Percentiles rank a stretch among this genome's conserved stretches.
Conservation (phyloP, 2,797 vertebrate genomes). For the Pseudochirops cupreus region DNA sequence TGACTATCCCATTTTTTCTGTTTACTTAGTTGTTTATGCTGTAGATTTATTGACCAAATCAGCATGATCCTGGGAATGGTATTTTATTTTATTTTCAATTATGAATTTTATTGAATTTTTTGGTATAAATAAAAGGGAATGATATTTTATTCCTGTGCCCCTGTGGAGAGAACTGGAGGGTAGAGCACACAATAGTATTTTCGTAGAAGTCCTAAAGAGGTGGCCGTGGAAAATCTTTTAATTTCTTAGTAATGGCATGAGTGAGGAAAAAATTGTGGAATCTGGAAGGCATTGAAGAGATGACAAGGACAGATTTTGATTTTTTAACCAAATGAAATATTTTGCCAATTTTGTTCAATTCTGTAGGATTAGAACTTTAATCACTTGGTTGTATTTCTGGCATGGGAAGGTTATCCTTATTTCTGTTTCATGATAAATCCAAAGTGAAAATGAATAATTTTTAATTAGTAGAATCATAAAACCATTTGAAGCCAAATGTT, state of each 20-base stretch:
- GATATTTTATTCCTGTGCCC: constrained; percentile 6
- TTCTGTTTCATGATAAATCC: constrained; percentile 74
- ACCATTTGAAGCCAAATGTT: constrained; percentile 81
- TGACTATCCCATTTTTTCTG: constrained; percentile 61
- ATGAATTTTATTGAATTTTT: constrained; percentile 59
- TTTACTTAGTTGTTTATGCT: constrained; percentile 74
- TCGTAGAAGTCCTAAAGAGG: constrained; percentile 56
- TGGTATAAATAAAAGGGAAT: constrained; percentile 44
- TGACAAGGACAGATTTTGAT: constrained; percentile 79
- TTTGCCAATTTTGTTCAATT: constrained; percentile 80
- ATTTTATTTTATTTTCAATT: constrained; percentile 58
- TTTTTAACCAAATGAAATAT: constrained; percentile 81
- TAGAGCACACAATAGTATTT: constrained; percentile 28
- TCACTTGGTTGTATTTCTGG: constrained; percentile 84
- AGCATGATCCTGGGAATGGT: constrained; percentile 65
- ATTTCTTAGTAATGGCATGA: constrained; percentile 73
- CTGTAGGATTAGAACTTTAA: constrained; percentile 78
- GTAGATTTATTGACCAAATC: constrained; percentile 74
- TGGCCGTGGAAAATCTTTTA: constrained; percentile 73
- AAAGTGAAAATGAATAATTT: constrained; percentile 81
- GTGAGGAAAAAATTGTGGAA: constrained; percentile 68
- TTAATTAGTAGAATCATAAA: constrained; percentile 83
- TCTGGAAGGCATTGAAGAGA: constrained; percentile 79
- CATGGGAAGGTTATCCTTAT: constrained; percentile 77
- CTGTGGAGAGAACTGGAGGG: constrained; percentile 42